Base-by-base conservation (phyloP, 2,113 vertebrate genomes). In the Misgurnus mizolepis region DNA sequence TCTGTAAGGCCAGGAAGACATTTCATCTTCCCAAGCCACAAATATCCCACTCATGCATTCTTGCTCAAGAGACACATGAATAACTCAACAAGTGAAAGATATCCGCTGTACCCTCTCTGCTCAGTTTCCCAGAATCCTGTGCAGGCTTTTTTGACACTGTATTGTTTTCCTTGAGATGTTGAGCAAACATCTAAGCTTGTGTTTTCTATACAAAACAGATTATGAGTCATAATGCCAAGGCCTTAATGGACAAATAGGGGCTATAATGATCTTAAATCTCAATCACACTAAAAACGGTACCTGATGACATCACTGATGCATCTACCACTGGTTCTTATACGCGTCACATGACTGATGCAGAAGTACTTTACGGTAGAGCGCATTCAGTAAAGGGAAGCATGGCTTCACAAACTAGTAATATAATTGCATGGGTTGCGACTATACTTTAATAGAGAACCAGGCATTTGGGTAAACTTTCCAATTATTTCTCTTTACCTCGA, bases 41-140 rank as follows among this genome's bases (percentile, higher is more conserved):
- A 76, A 76, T 40, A 76, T 50, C 61, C 27, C 45, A 34, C 43
- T 61, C 41, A 64, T 40, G 40, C 47, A 47, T 40, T 34, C 56
- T 34, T 34, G 27, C 27, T 64, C 56, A 47, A 17, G 11, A 39
- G 45, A 49, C n/a, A 34, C 43, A 47, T 75, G 43, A 62, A 75
- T 75, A 47, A 34, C 27, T 45, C 15, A 22, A 8, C 15, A 45
- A 61, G 18, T 49, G 39, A 3, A 4, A 11, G 56, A 50, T 5
- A 10, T 7, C 6, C 56, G 39, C 50, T 41, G 34, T 4, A 55
- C 56, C 7, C 7, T 15, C 39, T 39, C 27, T 22, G 8, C 15
- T 74, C 71, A 3, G 71, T 47, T 50, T 45, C n/a, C 71, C 40
- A 60, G 15, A 61, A 47, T 61, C 65, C 40, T n/a, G 2, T 67